Evolutionary conservation across 2,113 vertebrate genomes (phyloP), one percentile per base, ranked within the genome.

Genomic region (Larimichthys polyactis): DNA sequence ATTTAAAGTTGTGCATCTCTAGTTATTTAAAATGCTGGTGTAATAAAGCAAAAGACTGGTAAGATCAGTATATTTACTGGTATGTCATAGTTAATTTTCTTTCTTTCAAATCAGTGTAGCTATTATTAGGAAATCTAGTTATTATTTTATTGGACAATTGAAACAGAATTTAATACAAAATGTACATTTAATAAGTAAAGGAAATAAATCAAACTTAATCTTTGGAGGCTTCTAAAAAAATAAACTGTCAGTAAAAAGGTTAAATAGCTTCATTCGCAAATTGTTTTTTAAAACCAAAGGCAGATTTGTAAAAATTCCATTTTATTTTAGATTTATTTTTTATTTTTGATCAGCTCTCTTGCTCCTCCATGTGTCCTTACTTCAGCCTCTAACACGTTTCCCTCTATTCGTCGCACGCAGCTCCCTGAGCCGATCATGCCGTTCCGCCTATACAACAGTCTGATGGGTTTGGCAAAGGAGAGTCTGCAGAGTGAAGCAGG

Each of bases 401-500:
- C 32, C 19, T 68, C 40, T 67, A 8, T 74, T 4, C 12, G 20
- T 64, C 40, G 7, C 69, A 40, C 14, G 8, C 92, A 99, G 98
- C 95, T 99, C 65, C 98, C 98, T 0, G 98, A 99, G 91, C 98
- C 98, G 1, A 94, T 99, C 14, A 94, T 99, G 93, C 96, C 94
- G 0, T 99, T 99, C 92, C 94, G 93, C 10, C 79, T 98, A 43
- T 99, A 99, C 94, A 97, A 99, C 16, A 94, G 90, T 69, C 95
- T 99, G 24, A 97, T 99, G 96, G 98, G 98, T 3, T 88, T 98
- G 91, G 97, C 98, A 76, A 99, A 99, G 88, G 98, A 99, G 82
- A 99, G 95, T 83, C 72, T 98, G 72, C 96, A 97, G 81, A 90
- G 94, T 0, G 87, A 94, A 9, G 92, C 55, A 17, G 89, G 88